Conservation (phyloP, 1,140 invertebrate genomes). For the Caenorhabditis remanei region DNA sequence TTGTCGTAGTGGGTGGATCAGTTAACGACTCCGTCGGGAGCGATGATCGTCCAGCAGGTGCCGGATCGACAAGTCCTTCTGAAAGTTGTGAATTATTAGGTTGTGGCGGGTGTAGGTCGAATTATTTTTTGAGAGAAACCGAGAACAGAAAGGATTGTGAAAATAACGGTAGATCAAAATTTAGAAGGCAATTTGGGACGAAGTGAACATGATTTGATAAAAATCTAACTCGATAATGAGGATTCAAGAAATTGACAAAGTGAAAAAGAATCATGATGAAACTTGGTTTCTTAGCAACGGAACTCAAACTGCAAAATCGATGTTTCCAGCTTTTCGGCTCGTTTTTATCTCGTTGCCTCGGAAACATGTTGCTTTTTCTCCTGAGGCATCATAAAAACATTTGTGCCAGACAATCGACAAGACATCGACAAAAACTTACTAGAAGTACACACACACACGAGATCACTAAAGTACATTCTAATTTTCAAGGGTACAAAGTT, state of each 20-base stretch:
- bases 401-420: no score
- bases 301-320: no score
- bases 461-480: no score
- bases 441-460: no score
- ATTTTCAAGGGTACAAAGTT: neutral
- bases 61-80: conserved; percentile 18
- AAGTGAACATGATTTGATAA: no score
- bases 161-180: neutral
- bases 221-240: no score
- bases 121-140: neutral
- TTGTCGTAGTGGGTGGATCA: neutral
- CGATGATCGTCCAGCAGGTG: conserved; percentile 20
- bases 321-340: neutral
- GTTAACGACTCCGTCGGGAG: conserved; percentile 22
- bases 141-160: neutral
- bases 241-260: no score
- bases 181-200: no score
- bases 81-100: neutral
- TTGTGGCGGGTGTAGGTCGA: neutral
- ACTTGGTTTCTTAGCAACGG: no score
- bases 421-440: no score
- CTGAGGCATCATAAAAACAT: no score
- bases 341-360: neutral
- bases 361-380: neutral
- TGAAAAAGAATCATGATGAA: no score